Conservation (phyloP, 2,113 vertebrate genomes). For the Brienomyrus brachyistius region DNA sequence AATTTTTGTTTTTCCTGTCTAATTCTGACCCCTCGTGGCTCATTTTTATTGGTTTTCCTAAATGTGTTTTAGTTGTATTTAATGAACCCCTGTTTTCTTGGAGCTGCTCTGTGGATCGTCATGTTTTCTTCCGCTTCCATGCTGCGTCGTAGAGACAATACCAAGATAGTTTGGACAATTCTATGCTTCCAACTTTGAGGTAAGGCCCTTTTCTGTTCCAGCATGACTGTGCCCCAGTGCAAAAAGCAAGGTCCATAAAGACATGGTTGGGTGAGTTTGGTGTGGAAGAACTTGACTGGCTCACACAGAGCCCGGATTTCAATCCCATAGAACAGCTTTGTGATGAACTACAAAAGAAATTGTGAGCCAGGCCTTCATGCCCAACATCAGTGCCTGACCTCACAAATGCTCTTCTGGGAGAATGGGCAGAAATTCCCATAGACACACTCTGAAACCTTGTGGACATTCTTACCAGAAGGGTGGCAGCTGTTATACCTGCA, state of each 20-base stretch:
- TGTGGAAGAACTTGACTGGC: background rate
- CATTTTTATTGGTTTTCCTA: too few relatives aligned
- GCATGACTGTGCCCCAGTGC: background rate
- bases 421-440: background rate
- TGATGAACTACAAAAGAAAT: background rate
- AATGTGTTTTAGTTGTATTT: too few relatives aligned
- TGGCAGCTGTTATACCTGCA: background rate
- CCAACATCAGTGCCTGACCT: background rate
- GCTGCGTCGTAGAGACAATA: background rate
- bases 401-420: background rate
- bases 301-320: background rate
- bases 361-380: background rate
- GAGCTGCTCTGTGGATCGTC: background rate
- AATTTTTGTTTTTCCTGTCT: too few relatives aligned
- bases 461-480: background rate
- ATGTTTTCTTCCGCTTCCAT: too few relatives aligned
- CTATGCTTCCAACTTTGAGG: background rate
- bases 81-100: too few relatives aligned
- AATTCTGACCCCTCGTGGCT: too few relatives aligned
- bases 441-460: background rate
- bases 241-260: background rate
- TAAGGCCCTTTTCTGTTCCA: background rate
- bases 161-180: background rate
- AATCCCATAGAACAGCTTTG: background rate
- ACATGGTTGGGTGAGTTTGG: background rate